Evolutionary conservation across 1,140 invertebrate species (phyloP).

Genomic region (Meteorus sp.): DNA sequence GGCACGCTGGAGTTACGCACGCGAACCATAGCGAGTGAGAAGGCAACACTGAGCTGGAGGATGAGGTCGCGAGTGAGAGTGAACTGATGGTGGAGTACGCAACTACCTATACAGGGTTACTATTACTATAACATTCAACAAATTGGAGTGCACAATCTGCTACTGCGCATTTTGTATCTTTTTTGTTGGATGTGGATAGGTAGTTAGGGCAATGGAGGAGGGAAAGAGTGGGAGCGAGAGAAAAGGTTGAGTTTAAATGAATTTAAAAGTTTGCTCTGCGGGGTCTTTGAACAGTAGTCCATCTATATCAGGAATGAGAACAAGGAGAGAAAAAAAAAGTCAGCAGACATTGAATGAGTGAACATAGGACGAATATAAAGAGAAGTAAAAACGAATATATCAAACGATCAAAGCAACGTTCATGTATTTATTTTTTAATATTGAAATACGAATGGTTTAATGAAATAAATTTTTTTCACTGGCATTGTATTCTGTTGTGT

Average conservation of each 20-base stretch:
- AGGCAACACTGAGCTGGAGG: not conserved
- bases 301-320: not conserved
- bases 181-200: slow-evolving; percentile 9
- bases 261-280: slow-evolving; percentile 17
- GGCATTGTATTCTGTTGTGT: not conserved
- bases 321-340: not conserved
- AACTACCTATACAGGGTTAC: too few species aligned
- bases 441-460: slow-evolving; percentile 22
- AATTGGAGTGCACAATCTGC: slow-evolving; percentile 8
- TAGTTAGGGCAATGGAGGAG: too few species aligned
- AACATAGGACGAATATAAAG: slow-evolving; percentile 4
- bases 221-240: too few species aligned
- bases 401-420: not conserved
- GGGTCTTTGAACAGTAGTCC: slow-evolving; percentile 23
- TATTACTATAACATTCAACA: not conserved
- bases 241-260: too few species aligned
- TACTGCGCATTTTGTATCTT: not conserved
- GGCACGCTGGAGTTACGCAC: slow-evolving; percentile 25
- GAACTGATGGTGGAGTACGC: too few species aligned
- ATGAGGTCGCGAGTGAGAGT: not conserved
- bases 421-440: not conserved
- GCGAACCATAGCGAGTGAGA: not conserved
- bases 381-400: not conserved
- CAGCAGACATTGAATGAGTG: too few species aligned
- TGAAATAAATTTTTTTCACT: slow-evolving; percentile 18